Conservation (phyloP, 1,140 invertebrate genomes). For the Apis florea region DNA sequence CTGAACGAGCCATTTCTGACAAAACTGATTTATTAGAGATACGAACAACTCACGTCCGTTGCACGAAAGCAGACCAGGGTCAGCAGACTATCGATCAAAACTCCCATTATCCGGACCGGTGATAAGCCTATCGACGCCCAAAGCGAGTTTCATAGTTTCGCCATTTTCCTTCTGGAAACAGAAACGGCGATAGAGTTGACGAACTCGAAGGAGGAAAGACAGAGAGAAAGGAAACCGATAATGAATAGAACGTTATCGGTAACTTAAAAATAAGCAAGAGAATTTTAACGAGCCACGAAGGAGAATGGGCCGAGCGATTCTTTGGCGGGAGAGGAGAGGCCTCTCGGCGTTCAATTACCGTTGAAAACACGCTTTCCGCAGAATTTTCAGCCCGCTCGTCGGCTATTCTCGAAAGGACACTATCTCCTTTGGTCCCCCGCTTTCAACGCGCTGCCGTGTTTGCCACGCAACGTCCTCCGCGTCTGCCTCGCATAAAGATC, state of each 20-base stretch:
- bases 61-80: no score
- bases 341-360: constrained; percentile 53
- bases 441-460: constrained; percentile 18
- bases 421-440: constrained; percentile 8
- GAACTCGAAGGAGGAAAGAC: no score
- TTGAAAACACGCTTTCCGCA: constrained; percentile 37
- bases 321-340: neutral
- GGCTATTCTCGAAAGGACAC: constrained; percentile 45
- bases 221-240: neutral
- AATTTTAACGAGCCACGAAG: constrained; percentile 30
- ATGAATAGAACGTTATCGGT: neutral
- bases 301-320: neutral
- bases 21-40: neutral
- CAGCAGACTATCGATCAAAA: neutral
- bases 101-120: neutral
- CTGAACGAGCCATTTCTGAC: no score
- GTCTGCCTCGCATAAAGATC: constrained; percentile 36
- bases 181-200: no score
- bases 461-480: constrained; percentile 9
- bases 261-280: constrained; percentile 13
- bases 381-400: constrained; percentile 27
- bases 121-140: neutral
- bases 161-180: no score
- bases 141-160: neutral
- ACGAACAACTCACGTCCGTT: neutral